A percentile compares a stretch with the other conserved stretches of the same genome.
Conservation (phyloP, 2,113 vertebrate species). For the Mus pahari region DNA sequence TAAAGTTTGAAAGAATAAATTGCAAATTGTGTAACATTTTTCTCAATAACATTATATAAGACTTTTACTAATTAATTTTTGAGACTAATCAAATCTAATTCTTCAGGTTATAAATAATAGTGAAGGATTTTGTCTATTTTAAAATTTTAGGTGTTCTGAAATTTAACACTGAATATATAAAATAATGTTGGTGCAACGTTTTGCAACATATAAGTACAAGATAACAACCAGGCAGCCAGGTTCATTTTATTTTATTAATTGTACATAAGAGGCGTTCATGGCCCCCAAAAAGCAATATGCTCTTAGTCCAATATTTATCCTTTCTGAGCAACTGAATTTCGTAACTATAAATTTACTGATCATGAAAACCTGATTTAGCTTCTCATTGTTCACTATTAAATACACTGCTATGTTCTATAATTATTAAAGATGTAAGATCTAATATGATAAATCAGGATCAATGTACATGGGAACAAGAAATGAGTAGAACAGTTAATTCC, state of each 20-base stretch:
- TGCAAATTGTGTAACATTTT: not conserved
- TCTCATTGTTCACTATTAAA: conserved; percentile 58
- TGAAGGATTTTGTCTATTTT: not conserved
- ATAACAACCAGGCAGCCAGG: not conserved
- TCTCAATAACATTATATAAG: not conserved
- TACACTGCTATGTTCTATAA: not conserved
- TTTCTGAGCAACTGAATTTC: conserved; percentile 16
- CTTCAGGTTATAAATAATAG: not conserved
- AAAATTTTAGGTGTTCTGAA: not conserved
- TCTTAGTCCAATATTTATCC: not conserved
- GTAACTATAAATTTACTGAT: conserved; percentile 31
- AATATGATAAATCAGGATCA: conserved; percentile 39
- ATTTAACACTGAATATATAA: conserved; percentile 13
- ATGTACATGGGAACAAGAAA: conserved; percentile 39
- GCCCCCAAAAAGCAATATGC: not conserved
- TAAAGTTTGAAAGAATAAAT: not conserved
- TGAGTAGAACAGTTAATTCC: conserved; percentile 49
- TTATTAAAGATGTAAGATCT: conserved; percentile 49
- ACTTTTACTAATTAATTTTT: not conserved
- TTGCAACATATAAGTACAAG: not conserved
- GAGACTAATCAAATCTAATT: conserved; percentile 2
- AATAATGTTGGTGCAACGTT: conserved; percentile 45
- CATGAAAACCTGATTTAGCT: conserved; percentile 7
- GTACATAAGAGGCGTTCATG: not conserved
- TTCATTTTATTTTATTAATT: conserved; percentile 59